Conservation (phyloP, 2,888 invertebrate genomes). For the Troilus luridus region DNA sequence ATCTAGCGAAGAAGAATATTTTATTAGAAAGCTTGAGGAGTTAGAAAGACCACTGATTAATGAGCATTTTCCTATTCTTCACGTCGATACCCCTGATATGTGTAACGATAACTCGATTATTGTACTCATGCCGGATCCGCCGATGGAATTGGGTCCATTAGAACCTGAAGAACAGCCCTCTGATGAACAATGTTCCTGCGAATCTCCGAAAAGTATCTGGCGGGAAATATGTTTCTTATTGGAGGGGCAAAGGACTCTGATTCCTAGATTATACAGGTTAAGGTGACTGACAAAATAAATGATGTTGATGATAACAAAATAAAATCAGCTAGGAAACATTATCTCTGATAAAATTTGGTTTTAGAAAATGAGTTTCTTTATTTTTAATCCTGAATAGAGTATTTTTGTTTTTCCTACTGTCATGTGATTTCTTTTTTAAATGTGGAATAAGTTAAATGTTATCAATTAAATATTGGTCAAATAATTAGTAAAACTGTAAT, state of each 20-base stretch:
- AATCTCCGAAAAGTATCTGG: neutral
- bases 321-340: slow-evolving; percentile 13
- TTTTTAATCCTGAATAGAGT: too few relatives aligned
- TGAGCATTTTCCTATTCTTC: neutral
- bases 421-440: neutral
- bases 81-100: neutral
- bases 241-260: neutral
- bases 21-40: slow-evolving; percentile 5
- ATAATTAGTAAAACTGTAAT: too few relatives aligned
- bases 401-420: neutral
- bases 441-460: too few relatives aligned
- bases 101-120: neutral
- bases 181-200: neutral
- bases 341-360: neutral
- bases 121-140: slow-evolving; percentile 19
- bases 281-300: neutral
- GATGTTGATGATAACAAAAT: neutral
- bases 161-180: neutral
- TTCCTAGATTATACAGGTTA: neutral
- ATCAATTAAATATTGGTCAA: too few relatives aligned
- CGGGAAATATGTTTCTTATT: neutral
- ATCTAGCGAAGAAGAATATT: neutral
- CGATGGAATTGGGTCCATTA: slow-evolving; percentile 9
- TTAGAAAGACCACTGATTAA: slow-evolving; percentile 32
- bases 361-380: neutral